phyloP scores from a whole-genome alignment of 1,140 invertebrate species.

The Aphis craccivora region DNA sequence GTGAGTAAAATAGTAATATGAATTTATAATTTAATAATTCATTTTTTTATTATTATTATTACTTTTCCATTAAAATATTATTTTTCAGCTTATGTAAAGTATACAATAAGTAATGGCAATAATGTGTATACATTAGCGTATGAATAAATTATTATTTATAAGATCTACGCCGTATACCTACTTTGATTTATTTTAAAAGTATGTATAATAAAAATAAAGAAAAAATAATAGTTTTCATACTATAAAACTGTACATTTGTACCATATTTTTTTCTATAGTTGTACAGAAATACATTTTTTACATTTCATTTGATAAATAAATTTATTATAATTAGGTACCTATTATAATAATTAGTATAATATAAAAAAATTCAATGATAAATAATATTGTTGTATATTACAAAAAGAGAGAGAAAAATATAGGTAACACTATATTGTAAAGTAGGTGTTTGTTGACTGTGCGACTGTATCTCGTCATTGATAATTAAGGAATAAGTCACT shows the following conservation, averaged over 20 bases:
- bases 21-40: background rate
- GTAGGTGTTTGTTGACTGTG: too few species aligned
- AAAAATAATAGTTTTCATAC: background rate
- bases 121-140: background rate
- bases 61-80: background rate
- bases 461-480: too few species aligned
- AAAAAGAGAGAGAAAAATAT: too few species aligned
- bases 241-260: background rate
- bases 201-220: background rate
- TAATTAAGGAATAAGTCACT: too few species aligned
- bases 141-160: background rate
- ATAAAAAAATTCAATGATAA: too few species aligned
- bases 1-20: background rate
- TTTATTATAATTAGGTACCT: background rate
- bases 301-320: background rate
- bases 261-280: background rate
- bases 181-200: background rate
- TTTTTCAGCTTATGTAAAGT: background rate
- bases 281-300: too few species aligned
- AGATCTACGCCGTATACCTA: background rate
- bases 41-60: background rate
- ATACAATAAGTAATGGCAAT: background rate
- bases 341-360: too few species aligned
- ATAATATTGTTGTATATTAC: too few species aligned
- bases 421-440: too few species aligned